phyloP scores from a whole-genome alignment of 1,140 invertebrate species.

The Elymnias hypermnestra region DNA sequence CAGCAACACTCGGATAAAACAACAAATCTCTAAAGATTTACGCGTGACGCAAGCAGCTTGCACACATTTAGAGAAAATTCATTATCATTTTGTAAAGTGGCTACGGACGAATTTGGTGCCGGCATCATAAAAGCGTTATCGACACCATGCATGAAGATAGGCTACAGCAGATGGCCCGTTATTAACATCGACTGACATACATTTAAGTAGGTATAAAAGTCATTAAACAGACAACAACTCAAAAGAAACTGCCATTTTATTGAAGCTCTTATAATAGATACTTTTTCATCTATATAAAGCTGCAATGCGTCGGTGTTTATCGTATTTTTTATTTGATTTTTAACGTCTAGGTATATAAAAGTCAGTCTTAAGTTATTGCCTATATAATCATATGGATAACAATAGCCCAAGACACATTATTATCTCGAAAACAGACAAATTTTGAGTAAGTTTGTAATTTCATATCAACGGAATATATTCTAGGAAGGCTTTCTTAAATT shows the following conservation, averaged over 20 bases:
- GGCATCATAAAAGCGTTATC: slow-evolving; percentile 20
- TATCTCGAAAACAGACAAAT: too few species aligned
- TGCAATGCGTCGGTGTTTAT: too few species aligned
- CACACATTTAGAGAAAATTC: slow-evolving; percentile 11
- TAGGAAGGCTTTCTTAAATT: too few species aligned
- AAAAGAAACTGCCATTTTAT: not conserved
- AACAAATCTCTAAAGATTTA: slow-evolving; percentile 10
- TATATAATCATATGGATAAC: too few species aligned
- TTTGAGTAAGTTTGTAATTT: too few species aligned
- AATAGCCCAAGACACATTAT: too few species aligned
- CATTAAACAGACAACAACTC: not conserved
- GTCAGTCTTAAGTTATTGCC: too few species aligned
- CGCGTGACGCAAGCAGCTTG: slow-evolving; percentile 10
- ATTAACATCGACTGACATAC: slow-evolving; percentile 17
- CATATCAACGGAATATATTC: too few species aligned
- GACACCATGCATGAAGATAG: slow-evolving; percentile 15
- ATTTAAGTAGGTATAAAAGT: slow-evolving; percentile 2
- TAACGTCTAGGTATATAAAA: too few species aligned
- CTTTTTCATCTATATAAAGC: too few species aligned
- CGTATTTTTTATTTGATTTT: too few species aligned
- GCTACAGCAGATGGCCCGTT: slow-evolving; percentile 22
- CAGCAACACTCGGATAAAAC: slow-evolving; percentile 4
- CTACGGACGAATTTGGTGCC: slow-evolving; percentile 15
- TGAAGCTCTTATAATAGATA: not conserved
- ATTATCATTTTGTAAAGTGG: slow-evolving; percentile 19